A percentile compares a stretch with the other conserved stretches of the same genome.
Evolutionary conservation across 2,113 vertebrate species (phyloP).

Genomic region (Limanda limanda): DNA sequence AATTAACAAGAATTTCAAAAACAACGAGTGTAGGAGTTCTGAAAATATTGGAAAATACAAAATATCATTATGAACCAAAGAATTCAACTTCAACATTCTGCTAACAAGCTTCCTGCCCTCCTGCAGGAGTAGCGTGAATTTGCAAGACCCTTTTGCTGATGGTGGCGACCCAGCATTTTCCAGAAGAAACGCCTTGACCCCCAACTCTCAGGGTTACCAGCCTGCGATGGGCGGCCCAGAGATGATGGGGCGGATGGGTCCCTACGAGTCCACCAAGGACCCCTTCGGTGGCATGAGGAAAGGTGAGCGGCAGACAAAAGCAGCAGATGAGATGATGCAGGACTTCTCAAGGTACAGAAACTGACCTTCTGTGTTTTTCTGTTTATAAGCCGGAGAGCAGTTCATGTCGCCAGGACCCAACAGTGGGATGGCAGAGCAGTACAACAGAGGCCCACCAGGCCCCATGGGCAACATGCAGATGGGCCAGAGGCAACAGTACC

Average conservation of each 20-base stretch:
- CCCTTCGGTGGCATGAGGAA: constrained; percentile 98
- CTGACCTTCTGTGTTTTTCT: neutral
- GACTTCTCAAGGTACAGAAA: neutral
- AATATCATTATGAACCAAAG: neutral
- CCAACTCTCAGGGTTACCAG: constrained; percentile 94
- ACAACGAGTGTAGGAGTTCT: neutral
- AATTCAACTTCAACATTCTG: neutral
- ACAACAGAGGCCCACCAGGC: constrained; percentile 89
- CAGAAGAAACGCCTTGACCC: constrained; percentile 94
- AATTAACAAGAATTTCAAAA: neutral
- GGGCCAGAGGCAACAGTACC: constrained; percentile 94
- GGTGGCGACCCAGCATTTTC: constrained; percentile 93
- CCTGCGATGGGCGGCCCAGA: constrained; percentile 93
- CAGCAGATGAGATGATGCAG: neutral
- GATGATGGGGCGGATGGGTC: constrained; percentile 93
- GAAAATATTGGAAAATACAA: neutral
- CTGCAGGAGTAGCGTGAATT: constrained; percentile 92
- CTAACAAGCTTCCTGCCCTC: neutral
- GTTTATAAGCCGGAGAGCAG: constrained; percentile 88
- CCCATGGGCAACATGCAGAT: constrained; percentile 91
- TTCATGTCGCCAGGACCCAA: constrained; percentile 96
- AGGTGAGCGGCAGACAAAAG: constrained; percentile 80
- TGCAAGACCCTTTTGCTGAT: constrained; percentile 97
- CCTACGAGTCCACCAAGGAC: constrained; percentile 96
- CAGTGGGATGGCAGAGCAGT: constrained; percentile 93